Conservation (phyloP, 2,797 vertebrate genomes). For the Pagetopsis macropterus region DNA sequence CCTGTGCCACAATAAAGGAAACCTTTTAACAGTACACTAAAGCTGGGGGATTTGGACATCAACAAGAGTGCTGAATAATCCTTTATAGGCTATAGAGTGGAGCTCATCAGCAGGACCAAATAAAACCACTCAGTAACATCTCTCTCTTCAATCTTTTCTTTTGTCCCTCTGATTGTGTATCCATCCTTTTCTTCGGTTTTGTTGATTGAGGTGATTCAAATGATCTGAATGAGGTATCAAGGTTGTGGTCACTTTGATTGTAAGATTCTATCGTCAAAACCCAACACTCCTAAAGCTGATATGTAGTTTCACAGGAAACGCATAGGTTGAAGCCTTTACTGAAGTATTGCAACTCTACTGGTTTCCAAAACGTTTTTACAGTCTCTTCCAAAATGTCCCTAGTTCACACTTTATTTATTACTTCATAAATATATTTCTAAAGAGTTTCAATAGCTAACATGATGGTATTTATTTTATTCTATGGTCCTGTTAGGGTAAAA, state of each 20-base stretch:
- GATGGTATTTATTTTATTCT: no score
- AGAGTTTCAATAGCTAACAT: no score
- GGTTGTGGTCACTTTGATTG: constrained; percentile 7
- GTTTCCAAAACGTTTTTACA: no score
- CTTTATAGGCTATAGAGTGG: constrained; percentile 29
- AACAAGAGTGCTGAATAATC: constrained; percentile 12
- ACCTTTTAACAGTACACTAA: constrained; percentile 32
- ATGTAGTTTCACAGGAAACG: neutral
- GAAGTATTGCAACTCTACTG: no score
- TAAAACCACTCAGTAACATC: constrained; percentile 24
- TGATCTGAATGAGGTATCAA: constrained; percentile 7
- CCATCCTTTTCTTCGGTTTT: constrained; percentile 5
- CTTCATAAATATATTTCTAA: no score
- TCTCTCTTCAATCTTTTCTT: constrained; percentile 9
- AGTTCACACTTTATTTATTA: no score
- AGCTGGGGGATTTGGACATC: constrained; percentile 18
- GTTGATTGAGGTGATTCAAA: constrained; percentile 4
- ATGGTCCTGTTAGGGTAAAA: no score
- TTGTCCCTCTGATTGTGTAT: neutral
- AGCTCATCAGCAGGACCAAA: constrained; percentile 33
- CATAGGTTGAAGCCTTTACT: neutral
- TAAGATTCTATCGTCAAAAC: neutral
- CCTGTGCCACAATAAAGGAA: constrained; percentile 36
- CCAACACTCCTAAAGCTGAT: neutral
- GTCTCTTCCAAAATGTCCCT: no score